These are phyloP conservation scores for Dromas ardeola DNA, from an alignment of 2,113 vertebrate genomes.

Conservation along the genomic window DNA sequence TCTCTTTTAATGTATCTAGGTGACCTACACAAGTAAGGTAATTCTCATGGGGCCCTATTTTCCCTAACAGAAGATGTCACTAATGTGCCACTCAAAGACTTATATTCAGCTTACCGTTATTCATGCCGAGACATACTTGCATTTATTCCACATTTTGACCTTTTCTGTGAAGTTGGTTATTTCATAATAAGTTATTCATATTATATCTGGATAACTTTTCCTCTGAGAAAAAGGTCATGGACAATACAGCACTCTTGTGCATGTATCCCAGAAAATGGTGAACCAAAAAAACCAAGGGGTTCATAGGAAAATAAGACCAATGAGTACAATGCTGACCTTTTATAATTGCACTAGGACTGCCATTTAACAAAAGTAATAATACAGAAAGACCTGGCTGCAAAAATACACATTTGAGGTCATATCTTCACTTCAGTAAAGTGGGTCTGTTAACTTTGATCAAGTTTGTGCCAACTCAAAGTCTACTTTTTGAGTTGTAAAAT, in stretches of 20 bases:
- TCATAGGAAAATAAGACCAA: background rate
- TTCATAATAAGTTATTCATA: constrained; percentile 31
- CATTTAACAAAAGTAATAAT: background rate
- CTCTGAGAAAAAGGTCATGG: background rate
- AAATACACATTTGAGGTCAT: background rate
- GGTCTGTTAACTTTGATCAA: background rate
- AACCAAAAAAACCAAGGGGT: background rate
- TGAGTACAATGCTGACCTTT: background rate
- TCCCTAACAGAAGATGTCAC: background rate
- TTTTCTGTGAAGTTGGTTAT: constrained; percentile 22
- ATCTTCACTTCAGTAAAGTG: background rate
- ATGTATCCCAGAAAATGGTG: background rate
- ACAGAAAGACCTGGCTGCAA: background rate
- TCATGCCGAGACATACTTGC: background rate
- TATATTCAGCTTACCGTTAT: background rate
- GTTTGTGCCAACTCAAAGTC: background rate
- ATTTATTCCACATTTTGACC: constrained; percentile 19
- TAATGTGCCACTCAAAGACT: background rate
- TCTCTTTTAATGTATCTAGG: background rate
- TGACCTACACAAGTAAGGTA: background rate
- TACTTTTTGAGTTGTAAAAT: background rate
- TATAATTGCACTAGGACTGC: background rate
- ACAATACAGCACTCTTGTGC: background rate
- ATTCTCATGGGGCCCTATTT: background rate
- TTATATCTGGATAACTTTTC: background rate